Evolutionary conservation across 2,113 vertebrate genomes (phyloP).

Genomic region (Phoenicopterus ruber): DNA sequence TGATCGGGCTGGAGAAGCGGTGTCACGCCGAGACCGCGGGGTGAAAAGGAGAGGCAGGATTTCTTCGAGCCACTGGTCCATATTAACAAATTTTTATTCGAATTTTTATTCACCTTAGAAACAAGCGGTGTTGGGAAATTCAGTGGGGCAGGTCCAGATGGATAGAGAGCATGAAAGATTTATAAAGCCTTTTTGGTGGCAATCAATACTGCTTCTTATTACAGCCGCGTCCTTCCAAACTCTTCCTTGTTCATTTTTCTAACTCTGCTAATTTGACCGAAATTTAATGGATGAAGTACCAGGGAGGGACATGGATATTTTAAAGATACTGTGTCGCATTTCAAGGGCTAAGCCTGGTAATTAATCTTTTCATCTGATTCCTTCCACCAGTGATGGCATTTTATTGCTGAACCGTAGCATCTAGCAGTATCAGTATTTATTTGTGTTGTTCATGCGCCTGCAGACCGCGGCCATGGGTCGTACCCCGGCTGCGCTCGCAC

Average conservation of each 20-base stretch:
- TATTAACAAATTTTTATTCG: neutral
- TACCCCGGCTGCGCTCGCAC: fast-evolving
- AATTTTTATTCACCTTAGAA: conserved; percentile 46
- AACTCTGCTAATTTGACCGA: conserved; percentile 1
- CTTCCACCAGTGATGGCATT: neutral
- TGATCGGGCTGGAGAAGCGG: neutral
- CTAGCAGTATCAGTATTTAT: neutral
- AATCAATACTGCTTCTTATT: conserved; percentile 83
- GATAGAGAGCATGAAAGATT: conserved; percentile 83
- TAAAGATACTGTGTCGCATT: neutral
- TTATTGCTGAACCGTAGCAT: neutral
- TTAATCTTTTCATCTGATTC: neutral
- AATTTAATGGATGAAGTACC: neutral
- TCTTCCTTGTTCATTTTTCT: conserved; percentile 16
- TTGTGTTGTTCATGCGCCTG: neutral
- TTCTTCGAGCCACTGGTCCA: neutral
- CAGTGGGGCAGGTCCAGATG: conserved; percentile 67
- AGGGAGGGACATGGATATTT: neutral
- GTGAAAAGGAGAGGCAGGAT: neutral
- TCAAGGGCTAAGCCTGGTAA: neutral
- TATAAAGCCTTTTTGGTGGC: conserved; percentile 80
- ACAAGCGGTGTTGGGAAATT: conserved; percentile 75
- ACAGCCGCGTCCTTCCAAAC: conserved; percentile 14
- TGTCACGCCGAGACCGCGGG: fast-evolving
- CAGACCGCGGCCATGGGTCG: too few species aligned